phyloP scores from a whole-genome alignment of 2,797 vertebrate species.

The Chelon labrosus region DNA sequence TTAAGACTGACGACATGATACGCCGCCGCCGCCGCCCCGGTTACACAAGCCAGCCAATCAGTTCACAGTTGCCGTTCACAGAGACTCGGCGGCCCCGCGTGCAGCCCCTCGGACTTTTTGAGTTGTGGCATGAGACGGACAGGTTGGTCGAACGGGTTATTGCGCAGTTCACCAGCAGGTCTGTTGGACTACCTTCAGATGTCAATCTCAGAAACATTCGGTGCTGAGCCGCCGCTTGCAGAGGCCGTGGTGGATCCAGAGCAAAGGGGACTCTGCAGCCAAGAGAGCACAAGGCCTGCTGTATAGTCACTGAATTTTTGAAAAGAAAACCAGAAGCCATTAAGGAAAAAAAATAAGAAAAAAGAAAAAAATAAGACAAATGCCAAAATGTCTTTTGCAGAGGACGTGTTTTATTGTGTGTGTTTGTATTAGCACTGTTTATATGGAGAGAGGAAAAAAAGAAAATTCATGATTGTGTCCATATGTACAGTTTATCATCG shows the following conservation, averaged over 20 bases:
- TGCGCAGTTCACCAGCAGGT: conserved; percentile 76
- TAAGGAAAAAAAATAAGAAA: conserved; percentile 71
- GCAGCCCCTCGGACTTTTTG: conserved; percentile 32
- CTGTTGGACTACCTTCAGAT: conserved; percentile 74
- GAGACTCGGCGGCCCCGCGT: conserved; percentile 32
- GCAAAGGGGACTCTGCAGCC: conserved; percentile 68
- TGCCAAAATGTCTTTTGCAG: conserved; percentile 83
- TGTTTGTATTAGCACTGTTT: conserved; percentile 81
- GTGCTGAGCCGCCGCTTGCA: conserved; percentile 34
- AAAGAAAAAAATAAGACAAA: conserved; percentile 72
- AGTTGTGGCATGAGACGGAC: conserved; percentile 59
- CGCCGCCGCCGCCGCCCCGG: conserved; percentile 1
- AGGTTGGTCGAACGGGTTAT: conserved; percentile 61
- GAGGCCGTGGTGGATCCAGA: conserved; percentile 26
- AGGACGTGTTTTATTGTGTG: conserved; percentile 74
- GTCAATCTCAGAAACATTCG: conserved; percentile 51
- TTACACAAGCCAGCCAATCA: conserved; percentile 43
- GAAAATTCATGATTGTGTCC: conserved; percentile 77
- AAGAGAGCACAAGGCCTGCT: conserved; percentile 55
- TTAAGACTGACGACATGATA: conserved; percentile 32
- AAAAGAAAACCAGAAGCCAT: conserved; percentile 84
- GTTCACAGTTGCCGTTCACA: conserved; percentile 21
- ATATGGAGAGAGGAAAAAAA: conserved; percentile 57
- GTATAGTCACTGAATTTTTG: conserved; percentile 65
- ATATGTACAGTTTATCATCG: conserved; percentile 76